phyloP scores from a whole-genome alignment of 2,797 vertebrate species.

The Ataeniobius toweri region DNA sequence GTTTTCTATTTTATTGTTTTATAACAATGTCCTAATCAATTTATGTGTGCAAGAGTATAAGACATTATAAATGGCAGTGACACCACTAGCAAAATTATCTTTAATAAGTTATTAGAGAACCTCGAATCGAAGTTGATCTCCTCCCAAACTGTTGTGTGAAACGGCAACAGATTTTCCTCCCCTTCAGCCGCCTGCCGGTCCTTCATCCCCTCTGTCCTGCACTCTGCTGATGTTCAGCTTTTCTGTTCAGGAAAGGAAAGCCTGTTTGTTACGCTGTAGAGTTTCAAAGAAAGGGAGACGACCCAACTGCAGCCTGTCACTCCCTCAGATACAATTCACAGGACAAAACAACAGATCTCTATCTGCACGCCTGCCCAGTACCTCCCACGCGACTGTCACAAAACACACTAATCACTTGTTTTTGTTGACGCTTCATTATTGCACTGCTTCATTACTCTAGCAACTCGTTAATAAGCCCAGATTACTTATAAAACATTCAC shows the following conservation, averaged over 20 bases:
- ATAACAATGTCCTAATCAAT: neutral
- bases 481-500: neutral
- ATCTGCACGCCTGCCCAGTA: slow-evolving; percentile 48
- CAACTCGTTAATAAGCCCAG: neutral
- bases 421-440: slow-evolving; percentile 19
- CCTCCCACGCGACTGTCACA: slow-evolving; percentile 34
- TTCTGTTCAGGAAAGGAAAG: slow-evolving; percentile 83
- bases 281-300: slow-evolving; percentile 79
- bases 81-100: neutral
- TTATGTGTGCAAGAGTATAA: neutral
- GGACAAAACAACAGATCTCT: slow-evolving; percentile 77
- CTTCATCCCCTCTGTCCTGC: slow-evolving; percentile 71
- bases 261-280: slow-evolving; percentile 84
- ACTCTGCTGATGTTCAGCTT: slow-evolving; percentile 81
- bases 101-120: slow-evolving; percentile 8
- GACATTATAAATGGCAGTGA: neutral
- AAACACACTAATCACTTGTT: slow-evolving; percentile 28
- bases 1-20: neutral
- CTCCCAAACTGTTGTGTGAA: slow-evolving; percentile 59
- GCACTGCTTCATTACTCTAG: slow-evolving; percentile 9
- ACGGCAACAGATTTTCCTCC: slow-evolving; percentile 56
- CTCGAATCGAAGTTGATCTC: slow-evolving; percentile 36
- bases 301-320: slow-evolving; percentile 53
- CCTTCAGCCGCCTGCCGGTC: slow-evolving; percentile 48
- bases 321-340: slow-evolving; percentile 61